phyloP scores from a whole-genome alignment of 2,888 invertebrate genomes.

The Spatulosminthurus flaviceps region DNA sequence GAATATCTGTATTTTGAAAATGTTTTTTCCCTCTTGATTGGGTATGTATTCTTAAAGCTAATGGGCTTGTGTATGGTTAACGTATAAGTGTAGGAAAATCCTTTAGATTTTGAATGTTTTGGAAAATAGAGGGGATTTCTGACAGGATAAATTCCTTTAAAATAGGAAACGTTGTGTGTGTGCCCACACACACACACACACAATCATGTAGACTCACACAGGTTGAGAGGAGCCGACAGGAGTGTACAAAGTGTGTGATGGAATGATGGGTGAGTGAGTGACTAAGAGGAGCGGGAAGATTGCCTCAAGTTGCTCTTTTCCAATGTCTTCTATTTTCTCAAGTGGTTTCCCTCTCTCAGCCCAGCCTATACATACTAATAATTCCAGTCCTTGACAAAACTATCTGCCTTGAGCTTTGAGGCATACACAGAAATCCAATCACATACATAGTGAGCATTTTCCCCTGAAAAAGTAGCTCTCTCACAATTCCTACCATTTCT shows the following conservation, averaged over 20 bases:
- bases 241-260: not conserved
- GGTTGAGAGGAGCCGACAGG: not conserved
- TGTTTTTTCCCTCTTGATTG: not conserved
- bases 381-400: too few relatives aligned
- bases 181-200: not conserved
- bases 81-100: not conserved
- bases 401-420: too few relatives aligned
- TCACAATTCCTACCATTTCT: too few relatives aligned
- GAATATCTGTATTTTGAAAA: not conserved
- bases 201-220: too few relatives aligned
- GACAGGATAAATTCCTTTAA: not conserved
- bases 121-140: not conserved
- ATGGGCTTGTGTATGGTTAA: not conserved
- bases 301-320: conserved; percentile 10
- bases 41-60: not conserved
- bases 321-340: not conserved
- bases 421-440: too few relatives aligned
- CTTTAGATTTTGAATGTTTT: not conserved
- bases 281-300: conserved; percentile 8
- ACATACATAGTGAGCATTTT: not conserved
- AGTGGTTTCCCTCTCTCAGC: not conserved
- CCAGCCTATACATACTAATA: too few relatives aligned
- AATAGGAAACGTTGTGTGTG: not conserved
- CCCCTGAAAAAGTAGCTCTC: too few relatives aligned
- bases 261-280: not conserved